Conservation (phyloP, 1,140 invertebrate genomes). For the Ridgeia piscesae region DNA sequence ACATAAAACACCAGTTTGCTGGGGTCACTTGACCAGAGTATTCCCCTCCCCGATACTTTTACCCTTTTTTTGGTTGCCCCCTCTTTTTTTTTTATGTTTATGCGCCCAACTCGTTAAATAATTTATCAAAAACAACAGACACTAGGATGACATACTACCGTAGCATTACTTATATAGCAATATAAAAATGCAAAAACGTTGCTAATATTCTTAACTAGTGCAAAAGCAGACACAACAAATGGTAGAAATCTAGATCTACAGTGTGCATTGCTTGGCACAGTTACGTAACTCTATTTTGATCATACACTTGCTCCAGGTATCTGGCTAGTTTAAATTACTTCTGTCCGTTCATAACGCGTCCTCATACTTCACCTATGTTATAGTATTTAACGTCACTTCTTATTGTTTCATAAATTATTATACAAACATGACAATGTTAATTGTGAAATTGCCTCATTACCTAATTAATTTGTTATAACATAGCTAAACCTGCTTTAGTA, state of each 20-base stretch:
- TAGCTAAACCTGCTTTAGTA: not conserved
- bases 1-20: too few relatives aligned
- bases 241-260: not conserved
- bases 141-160: not conserved
- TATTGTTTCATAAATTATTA: not conserved
- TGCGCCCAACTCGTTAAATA: not conserved
- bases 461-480: not conserved
- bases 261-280: not conserved
- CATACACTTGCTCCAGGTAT: not conserved
- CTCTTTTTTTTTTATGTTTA: not conserved
- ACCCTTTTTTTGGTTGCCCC: too few relatives aligned
- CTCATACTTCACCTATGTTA: too few relatives aligned
- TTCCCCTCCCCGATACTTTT: too few relatives aligned
- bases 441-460: not conserved
- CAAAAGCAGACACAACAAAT: not conserved
- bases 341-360: too few relatives aligned
- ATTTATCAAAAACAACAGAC: not conserved
- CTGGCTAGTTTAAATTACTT: too few relatives aligned
- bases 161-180: not conserved
- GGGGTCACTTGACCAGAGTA: too few relatives aligned
- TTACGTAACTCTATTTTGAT: not conserved
- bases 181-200: slow-evolving; percentile 2
- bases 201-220: not conserved
- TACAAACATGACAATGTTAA: not conserved
- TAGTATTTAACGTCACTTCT: too few relatives aligned